Evolutionary conservation across 2,113 vertebrate species (phyloP).

Genomic region (Stegastes partitus): DNA sequence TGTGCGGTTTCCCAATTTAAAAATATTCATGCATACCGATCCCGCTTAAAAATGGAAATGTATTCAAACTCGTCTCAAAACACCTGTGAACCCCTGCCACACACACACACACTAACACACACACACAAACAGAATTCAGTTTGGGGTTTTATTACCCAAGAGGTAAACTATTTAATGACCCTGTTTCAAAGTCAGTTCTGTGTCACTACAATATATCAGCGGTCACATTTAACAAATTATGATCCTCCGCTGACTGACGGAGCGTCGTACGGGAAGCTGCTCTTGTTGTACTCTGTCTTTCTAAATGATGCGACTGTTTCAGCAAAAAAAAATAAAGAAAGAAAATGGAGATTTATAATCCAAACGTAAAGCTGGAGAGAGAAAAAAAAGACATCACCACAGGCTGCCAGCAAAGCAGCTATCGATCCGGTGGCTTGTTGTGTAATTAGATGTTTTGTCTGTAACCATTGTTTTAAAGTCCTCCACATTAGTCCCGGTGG

Average conservation of each 20-base stretch:
- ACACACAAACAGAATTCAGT: slow-evolving; percentile 27
- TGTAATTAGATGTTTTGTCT: slow-evolving; percentile 54
- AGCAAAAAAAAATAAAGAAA: neutral
- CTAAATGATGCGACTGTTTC: neutral
- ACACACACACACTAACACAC: slow-evolving; percentile 27
- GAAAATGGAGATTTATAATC: neutral
- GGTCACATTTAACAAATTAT: slow-evolving; percentile 51
- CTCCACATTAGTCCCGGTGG: slow-evolving; percentile 35
- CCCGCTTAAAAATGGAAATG: slow-evolving; percentile 79
- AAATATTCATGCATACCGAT: slow-evolving; percentile 75
- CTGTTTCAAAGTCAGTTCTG: slow-evolving; percentile 50
- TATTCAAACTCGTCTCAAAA: slow-evolving; percentile 78
- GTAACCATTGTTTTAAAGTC: slow-evolving; percentile 51
- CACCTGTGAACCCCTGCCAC: slow-evolving; percentile 75
- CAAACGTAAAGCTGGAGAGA: slow-evolving; percentile 9
- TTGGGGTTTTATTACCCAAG: slow-evolving; percentile 58
- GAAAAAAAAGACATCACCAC: neutral
- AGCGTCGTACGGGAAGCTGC: slow-evolving; percentile 6
- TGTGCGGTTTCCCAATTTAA: slow-evolving; percentile 72
- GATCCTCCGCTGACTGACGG: slow-evolving; percentile 15
- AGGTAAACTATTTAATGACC: slow-evolving; percentile 53
- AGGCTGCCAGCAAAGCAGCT: slow-evolving; percentile 1
- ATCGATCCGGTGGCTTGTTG: slow-evolving; percentile 29
- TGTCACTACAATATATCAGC: slow-evolving; percentile 37
- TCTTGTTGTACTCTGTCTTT: slow-evolving; percentile 9